Evolutionary conservation across 2,113 vertebrate genomes (phyloP).

Genomic region (Pelmatolapia mariae): DNA sequence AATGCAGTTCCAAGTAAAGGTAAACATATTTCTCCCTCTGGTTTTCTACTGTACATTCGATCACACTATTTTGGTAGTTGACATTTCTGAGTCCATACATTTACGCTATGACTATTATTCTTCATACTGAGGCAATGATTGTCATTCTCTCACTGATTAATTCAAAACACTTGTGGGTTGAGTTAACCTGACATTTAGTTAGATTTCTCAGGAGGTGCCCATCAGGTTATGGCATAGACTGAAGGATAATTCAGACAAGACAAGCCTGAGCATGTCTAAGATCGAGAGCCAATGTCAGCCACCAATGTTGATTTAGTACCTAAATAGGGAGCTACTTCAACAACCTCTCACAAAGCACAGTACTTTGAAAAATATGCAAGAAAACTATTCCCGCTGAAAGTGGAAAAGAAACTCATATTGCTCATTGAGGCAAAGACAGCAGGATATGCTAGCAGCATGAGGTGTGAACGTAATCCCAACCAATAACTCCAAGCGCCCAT

Average conservation of each 20-base stretch:
- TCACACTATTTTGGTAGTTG: not conserved
- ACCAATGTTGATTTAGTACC: not conserved
- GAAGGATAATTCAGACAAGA: not conserved
- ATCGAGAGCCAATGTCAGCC: not conserved
- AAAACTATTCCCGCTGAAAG: not conserved
- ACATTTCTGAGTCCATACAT: not conserved
- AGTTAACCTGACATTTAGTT: not conserved
- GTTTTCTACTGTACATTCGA: not conserved
- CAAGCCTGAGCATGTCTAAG: not conserved
- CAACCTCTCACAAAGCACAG: not conserved
- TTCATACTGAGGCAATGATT: not conserved
- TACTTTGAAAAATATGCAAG: not conserved
- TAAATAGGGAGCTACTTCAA: not conserved
- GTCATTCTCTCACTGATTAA: not conserved
- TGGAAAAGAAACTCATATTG: not conserved
- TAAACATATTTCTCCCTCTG: not conserved
- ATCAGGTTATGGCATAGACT: not conserved
- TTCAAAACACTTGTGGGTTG: not conserved
- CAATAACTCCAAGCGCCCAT: not conserved
- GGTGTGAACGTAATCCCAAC: not conserved
- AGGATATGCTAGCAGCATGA: not conserved
- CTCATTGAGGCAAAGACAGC: not conserved
- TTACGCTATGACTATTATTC: not conserved
- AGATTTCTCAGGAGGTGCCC: not conserved
- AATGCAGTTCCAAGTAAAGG: not conserved